phyloP scores from a whole-genome alignment of 2,888 invertebrate species.

The Ichneumoninae sp. region DNA sequence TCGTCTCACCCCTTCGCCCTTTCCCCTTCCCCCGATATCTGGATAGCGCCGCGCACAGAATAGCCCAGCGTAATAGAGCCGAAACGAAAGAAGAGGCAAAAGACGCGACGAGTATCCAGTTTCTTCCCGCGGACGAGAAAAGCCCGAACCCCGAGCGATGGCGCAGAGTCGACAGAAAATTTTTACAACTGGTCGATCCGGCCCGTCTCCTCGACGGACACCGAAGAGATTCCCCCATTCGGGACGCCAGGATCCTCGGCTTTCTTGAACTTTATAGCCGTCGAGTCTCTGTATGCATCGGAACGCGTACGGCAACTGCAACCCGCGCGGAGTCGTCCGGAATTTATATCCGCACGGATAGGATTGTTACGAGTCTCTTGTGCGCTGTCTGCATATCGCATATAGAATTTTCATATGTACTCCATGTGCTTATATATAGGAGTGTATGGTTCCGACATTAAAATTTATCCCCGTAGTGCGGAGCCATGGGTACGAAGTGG shows the following conservation, averaged over 20 bases:
- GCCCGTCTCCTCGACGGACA: conserved; percentile 32
- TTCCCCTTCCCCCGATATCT: not conserved
- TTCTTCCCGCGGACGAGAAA: conserved; percentile 73
- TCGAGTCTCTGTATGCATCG: not conserved
- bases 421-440: no score
- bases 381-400: not conserved
- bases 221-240: conserved; percentile 30
- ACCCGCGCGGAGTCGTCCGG: not conserved
- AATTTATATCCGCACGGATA: conserved; percentile 2
- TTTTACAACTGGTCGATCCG: conserved; percentile 75
- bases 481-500: not conserved
- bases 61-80: conserved; percentile 31
- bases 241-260: not conserved
- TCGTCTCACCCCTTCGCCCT: no score
- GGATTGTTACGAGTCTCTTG: conserved; percentile 11
- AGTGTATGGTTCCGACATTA: no score
- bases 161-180: conserved; percentile 75
- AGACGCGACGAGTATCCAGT: conserved; percentile 62
- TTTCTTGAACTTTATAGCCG: conserved; percentile 31
- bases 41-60: conserved; percentile 22
- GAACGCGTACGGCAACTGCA: not conserved
- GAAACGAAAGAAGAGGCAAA: conserved; percentile 38
- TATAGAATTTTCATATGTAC: not conserved
- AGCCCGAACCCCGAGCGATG: conserved; percentile 51
- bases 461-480: not conserved